These are phyloP conservation scores for Hemitrygon akajei DNA, from an alignment of 2,797 vertebrate genomes.

Conservation along the genomic window DNA sequence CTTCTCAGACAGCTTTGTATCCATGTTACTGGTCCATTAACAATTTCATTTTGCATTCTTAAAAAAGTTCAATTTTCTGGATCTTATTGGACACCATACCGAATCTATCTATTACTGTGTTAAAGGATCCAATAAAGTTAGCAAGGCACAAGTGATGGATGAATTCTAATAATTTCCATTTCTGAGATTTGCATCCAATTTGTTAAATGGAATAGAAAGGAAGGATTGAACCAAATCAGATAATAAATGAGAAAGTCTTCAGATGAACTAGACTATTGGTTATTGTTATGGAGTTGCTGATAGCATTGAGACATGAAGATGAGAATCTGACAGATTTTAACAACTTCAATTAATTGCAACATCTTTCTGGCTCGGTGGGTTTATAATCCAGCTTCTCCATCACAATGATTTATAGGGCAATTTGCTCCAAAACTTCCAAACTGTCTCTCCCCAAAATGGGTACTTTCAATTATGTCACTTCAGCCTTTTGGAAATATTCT, in stretches of 20 bases:
- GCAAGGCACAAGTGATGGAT: not conserved
- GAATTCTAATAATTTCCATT: not conserved
- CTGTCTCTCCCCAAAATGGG: not conserved
- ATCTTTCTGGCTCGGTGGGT: not conserved
- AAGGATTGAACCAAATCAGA: not conserved
- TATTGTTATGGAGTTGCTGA: not conserved
- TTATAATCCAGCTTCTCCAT: not conserved
- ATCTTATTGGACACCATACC: not conserved
- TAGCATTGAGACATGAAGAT: not conserved
- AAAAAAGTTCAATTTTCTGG: not conserved
- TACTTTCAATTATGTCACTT: not conserved
- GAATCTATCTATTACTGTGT: not conserved
- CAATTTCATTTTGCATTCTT: not conserved
- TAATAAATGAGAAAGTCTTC: not conserved
- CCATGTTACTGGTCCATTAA: not conserved
- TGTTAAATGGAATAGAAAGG: not conserved
- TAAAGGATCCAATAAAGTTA: no score
- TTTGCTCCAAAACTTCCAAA: not conserved
- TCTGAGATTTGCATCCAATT: not conserved
- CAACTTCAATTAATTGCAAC: not conserved
- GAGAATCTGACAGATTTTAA: not conserved
- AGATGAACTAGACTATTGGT: not conserved
- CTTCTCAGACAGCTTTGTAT: not conserved
- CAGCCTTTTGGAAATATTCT: not conserved
- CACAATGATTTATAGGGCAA: slow-evolving; percentile 17